Evolutionary conservation across 2,888 invertebrate genomes (phyloP), one percentile per base, ranked within the genome.

Genomic region (Amblyjoppa fuscipennis): DNA sequence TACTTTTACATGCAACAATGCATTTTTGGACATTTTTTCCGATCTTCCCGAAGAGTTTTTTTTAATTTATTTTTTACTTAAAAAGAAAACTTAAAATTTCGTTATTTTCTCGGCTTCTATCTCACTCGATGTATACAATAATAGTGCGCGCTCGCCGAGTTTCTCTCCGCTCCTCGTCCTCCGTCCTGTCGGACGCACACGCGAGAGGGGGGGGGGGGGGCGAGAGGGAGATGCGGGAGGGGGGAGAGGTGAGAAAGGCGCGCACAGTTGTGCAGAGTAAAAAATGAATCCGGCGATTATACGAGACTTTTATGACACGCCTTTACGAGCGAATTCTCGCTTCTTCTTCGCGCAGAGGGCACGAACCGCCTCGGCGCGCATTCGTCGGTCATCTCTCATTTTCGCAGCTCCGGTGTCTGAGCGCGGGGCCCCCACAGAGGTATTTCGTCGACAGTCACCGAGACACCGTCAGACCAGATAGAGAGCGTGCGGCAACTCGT

Each of bases 301-400:
- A 78, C 85, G 78, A 81, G 85, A 85, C 81, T 85, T 85, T 85
- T 85, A 85, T 81, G 85, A 88, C 88, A 84, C 87, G 85, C 83
- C 74, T 90, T 89, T 89, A 88, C 88, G 89, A 91, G 89, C 88
- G 85, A 89, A 90, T 89, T 88, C 89, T 88, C 88, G 89, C 88
- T 20, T 28, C 28, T 61, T 88, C 71, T 85, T 87, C 38, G 70
- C 76, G 68, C 49, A 79, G 53, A 64, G 41, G 28, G 61, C 45
- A 25, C 69, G 4, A 59, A 59, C 49, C 31, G 56, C 56, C 69
- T 31, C 56, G 51, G 49, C 31, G 31, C 34, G 31, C 49, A 38
- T 25, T 59, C 41, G 59, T 70, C 70, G 85, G 75, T 75, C 90
- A 87, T 90, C 88, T 89, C 87, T 81, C 89, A 88, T 89, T 90